These are phyloP conservation scores for Sussaba pulchella DNA, from an alignment of 2,888 invertebrate genomes.

Conservation along the genomic window DNA sequence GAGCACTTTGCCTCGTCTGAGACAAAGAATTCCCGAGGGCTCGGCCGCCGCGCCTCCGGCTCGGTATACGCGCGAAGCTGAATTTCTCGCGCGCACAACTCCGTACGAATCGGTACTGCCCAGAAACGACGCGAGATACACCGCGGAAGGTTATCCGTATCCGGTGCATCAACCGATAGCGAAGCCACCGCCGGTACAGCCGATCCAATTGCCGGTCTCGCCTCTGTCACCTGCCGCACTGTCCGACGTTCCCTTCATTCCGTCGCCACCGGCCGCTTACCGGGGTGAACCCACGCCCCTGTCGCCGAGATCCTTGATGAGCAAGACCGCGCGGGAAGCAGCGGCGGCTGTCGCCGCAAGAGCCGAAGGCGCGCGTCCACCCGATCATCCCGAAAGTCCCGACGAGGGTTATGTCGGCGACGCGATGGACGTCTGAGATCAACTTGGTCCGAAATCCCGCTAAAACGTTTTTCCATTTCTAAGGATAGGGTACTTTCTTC, in stretches of 20 bases:
- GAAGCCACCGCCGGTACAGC: conserved; percentile 82
- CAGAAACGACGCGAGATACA: conserved; percentile 86
- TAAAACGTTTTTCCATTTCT: conserved; percentile 8
- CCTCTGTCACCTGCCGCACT: conserved; percentile 72
- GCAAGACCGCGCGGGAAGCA: conserved; percentile 85
- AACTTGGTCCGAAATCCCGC: conserved; percentile 46
- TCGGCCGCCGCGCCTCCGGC: conserved; percentile 86
- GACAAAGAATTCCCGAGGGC: conserved; percentile 84
- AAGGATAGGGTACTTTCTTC: conserved; percentile 12
- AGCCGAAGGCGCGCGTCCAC: conserved; percentile 86
- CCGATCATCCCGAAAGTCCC: conserved; percentile 90
- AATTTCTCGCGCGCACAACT: conserved; percentile 87
- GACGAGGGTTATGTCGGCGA: conserved; percentile 96
- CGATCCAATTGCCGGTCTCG: conserved; percentile 77
- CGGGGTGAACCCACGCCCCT: conserved; percentile 86
- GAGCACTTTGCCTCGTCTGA: conserved; percentile 91
- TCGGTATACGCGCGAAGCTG: conserved; percentile 88
- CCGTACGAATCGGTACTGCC: conserved; percentile 83
- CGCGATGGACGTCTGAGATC: conserved; percentile 82
- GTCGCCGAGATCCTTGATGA: conserved; percentile 74
- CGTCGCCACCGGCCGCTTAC: conserved; percentile 90
- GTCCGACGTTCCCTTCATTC: conserved; percentile 85
- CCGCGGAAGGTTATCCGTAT: conserved; percentile 92
- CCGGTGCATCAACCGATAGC: conserved; percentile 84
- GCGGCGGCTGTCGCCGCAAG: conserved; percentile 86